Evolutionary conservation across 2,113 vertebrate genomes (phyloP).

Genomic region (Noturus placidus): DNA sequence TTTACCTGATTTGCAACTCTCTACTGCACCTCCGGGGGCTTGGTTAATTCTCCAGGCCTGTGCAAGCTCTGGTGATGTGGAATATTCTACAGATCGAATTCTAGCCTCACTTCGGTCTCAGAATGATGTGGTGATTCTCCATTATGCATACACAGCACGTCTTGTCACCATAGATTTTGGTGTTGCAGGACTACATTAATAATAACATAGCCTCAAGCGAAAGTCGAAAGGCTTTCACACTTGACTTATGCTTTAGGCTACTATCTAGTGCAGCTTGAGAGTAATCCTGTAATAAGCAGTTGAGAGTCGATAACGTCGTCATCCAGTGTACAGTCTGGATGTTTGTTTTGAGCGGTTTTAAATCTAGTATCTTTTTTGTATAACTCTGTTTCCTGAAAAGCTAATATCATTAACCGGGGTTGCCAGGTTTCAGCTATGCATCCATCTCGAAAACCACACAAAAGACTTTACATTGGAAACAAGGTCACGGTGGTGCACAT

Average conservation of each 20-base stretch:
- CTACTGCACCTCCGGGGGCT: neutral
- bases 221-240: neutral
- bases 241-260: neutral
- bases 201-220: neutral
- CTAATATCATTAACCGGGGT: neutral
- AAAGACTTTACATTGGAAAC: neutral
- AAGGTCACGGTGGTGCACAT: neutral
- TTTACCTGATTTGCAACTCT: slow-evolving; percentile 5
- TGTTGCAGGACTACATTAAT: neutral
- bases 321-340: neutral
- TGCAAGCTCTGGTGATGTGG: neutral
- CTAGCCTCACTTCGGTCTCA: neutral
- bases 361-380: neutral
- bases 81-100: slow-evolving; percentile 15
- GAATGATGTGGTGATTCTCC: slow-evolving; percentile 5
- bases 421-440: neutral
- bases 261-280: neutral
- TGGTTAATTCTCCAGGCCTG: neutral
- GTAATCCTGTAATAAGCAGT: neutral
- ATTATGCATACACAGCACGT: neutral
- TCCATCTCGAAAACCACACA: neutral
- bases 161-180: neutral
- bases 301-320: neutral
- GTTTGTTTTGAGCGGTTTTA: neutral
- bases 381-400: neutral